Percentiles rank a stretch among this genome's conserved stretches.
phyloP scores from a whole-genome alignment of 2,113 vertebrate genomes.

The Gymnarchus niloticus region DNA sequence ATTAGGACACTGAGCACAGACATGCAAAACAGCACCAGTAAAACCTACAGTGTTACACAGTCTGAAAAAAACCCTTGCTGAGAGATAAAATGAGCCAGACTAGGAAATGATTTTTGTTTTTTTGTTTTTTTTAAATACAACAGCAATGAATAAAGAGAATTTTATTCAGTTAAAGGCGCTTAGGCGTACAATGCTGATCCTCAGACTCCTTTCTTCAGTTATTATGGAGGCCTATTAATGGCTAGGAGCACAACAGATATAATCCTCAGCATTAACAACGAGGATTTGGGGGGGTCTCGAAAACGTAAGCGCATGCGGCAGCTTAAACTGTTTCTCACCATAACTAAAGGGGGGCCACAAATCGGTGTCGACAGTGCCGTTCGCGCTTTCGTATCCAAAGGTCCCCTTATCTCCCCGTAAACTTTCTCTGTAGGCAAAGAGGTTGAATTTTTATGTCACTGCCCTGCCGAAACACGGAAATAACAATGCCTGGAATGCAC shows the following conservation, averaged over 20 bases:
- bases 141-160: slow-evolving; percentile 8
- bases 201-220: background rate
- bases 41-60: background rate
- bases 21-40: background rate
- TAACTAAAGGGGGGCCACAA: background rate
- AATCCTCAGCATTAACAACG: background rate
- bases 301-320: no score
- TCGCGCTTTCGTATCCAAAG: background rate
- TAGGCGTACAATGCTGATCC: slow-evolving; percentile 14
- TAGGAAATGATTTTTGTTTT: background rate
- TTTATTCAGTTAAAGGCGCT: slow-evolving; percentile 13
- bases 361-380: background rate
- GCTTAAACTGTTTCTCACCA: background rate
- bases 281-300: background rate
- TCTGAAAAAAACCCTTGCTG: background rate
- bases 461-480: background rate
- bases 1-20: slow-evolving; percentile 8
- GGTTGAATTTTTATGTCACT: no score
- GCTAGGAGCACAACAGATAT: background rate
- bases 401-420: no score
- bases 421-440: no score
- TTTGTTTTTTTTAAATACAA: background rate
- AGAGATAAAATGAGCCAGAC: slow-evolving; percentile 2
- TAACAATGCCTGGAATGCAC: background rate
- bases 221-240: slow-evolving; percentile 7